A percentile compares a stretch with the other conserved stretches of the same genome.
Evolutionary conservation across 2,797 vertebrate genomes (phyloP).

Genomic region (Crypturellus tataupa): DNA sequence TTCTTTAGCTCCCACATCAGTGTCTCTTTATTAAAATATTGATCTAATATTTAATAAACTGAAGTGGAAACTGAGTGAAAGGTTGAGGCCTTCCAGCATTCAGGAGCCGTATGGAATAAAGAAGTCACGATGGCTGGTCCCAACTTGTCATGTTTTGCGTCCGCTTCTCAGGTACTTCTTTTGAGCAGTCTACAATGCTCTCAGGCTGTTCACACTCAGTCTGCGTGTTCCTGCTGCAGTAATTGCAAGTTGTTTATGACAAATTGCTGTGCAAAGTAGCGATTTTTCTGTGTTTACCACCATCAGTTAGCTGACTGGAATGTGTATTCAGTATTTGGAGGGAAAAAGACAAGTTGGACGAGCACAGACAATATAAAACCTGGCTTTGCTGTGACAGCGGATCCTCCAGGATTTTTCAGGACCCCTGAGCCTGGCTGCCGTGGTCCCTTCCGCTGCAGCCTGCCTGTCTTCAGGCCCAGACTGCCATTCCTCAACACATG

Average conservation of each 20-base stretch:
- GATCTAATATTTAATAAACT: not conserved
- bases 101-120: not conserved
- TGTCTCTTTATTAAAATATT: not conserved
- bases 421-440: not conserved
- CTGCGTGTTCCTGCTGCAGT: conserved; percentile 55
- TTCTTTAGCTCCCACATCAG: not conserved
- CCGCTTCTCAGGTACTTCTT: conserved; percentile 70
- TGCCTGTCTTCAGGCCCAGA: not conserved
- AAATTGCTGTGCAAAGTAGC: conserved; percentile 51
- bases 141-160: conserved; percentile 33
- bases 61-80: not conserved
- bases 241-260: conserved; percentile 67
- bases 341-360: conserved; percentile 25
- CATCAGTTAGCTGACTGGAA: conserved; percentile 6
- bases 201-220: conserved; percentile 71
- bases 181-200: conserved; percentile 53
- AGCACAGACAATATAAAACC: conserved; percentile 3
- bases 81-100: not conserved
- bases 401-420: not conserved
- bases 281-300: conserved; percentile 57
- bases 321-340: not conserved
- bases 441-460: accelerated
- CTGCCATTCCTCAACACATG: accelerated
- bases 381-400: not conserved
- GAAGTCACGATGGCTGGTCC: conserved; percentile 32